phyloP scores from a whole-genome alignment of 1,140 invertebrate genomes.

The Drosophila guanche region DNA sequence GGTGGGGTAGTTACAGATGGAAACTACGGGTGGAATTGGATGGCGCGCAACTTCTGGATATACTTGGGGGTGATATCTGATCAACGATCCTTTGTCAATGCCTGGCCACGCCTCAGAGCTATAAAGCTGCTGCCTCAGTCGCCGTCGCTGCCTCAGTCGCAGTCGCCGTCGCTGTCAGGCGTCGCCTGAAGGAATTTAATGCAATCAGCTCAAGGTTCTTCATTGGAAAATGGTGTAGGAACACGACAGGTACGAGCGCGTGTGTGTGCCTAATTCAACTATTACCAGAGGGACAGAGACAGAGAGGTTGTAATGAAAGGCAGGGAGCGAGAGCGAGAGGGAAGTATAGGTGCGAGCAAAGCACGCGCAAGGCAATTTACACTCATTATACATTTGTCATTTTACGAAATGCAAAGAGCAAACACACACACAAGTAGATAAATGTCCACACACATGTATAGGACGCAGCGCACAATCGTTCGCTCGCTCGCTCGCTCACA shows the following conservation, averaged over 20 bases:
- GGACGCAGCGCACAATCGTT: neutral
- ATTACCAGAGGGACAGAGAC: constrained; percentile 23
- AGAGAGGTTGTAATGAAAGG: neutral
- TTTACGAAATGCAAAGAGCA: constrained; percentile 57
- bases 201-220: constrained; percentile 49
- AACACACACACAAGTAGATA: constrained; percentile 9
- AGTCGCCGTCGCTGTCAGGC: constrained; percentile 1
- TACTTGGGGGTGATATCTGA: constrained; percentile 4
- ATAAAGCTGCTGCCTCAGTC: constrained; percentile 6
- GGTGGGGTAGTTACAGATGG: no score
- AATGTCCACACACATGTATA: neutral
- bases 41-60: neutral
- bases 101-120: constrained; percentile 51
- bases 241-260: constrained; percentile 40
- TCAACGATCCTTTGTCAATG: constrained; percentile 14
- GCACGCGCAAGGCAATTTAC: constrained; percentile 74
- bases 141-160: neutral
- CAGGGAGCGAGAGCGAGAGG: constrained; percentile 11
- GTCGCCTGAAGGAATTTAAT: constrained; percentile 24
- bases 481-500: constrained; percentile 58
- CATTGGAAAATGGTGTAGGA: constrained; percentile 66
- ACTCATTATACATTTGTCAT: constrained; percentile 79
- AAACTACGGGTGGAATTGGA: no score
- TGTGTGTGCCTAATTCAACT: constrained; percentile 35
- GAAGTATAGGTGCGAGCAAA: constrained; percentile 40